Base-by-base conservation (phyloP, 2,797 vertebrate genomes). In the Anomalospiza imberbis region DNA sequence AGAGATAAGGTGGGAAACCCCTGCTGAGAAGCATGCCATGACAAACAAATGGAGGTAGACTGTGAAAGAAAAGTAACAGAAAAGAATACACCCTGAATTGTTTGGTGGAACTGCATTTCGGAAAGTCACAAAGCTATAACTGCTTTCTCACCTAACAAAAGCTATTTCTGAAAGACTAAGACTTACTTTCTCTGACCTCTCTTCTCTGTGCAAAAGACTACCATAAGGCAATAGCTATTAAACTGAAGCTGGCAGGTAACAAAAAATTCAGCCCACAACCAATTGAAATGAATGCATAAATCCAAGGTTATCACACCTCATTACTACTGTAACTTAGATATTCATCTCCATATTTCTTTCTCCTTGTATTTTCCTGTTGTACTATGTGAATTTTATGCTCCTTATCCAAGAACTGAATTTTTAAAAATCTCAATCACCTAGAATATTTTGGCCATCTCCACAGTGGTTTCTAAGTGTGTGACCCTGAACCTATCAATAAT, bases 11-110 rank as follows among this genome's bases (percentile, higher is more conserved):
- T 92, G 85, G 51, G 92, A 95, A 93, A 54, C 4, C 57, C 75
- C 75, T 22, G 8, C 48, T 82, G 77, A 87, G 71, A 88, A 88
- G 31, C 45, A 74, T 51, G 53, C 31, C 53, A 58, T 58, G 68
- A 58, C 86, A 95, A 93, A 95, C 57, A 95, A 89, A 93, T 40
- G 47, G 13, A 79, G 67, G 32, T 45, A 95, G 84, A 61, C 34
- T 74, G 32, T 20, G 13, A 71, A 65, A 65, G 61, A 84, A 84
- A 80, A 61, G 14, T 55, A 81, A 72, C n/a, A 73, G 67, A 63
- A 86, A 80, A 75, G 32, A n/a, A 40, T 36, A 34, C 55, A 78
- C 31, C n/a, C 50, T 63, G 20, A 19, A 60, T 61, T 84, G 45
- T 91, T 74, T 50, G 34, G 31, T 67, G 19, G 34, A 85, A 54